Conservation (phyloP, 2,797 vertebrate species). For the Sandelia bainsii region DNA sequence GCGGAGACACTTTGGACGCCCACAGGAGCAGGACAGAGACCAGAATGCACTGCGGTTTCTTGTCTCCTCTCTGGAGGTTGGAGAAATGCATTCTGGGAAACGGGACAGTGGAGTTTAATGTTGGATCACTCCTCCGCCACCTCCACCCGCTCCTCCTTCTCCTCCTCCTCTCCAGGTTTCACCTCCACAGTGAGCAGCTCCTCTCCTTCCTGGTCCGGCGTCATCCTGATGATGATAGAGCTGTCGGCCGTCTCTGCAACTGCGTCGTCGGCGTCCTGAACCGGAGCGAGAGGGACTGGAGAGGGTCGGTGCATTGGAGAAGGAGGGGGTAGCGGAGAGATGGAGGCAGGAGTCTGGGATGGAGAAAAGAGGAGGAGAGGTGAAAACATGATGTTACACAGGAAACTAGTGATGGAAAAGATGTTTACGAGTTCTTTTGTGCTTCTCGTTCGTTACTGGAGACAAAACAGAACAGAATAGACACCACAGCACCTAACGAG, state of each 20-base stretch:
- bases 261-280: slow-evolving; percentile 22
- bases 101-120: background rate
- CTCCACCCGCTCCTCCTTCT: slow-evolving; percentile 1
- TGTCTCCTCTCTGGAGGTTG: background rate
- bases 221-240: slow-evolving; percentile 82
- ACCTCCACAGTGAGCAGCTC: slow-evolving; percentile 87
- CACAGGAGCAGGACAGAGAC: background rate
- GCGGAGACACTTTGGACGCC: too few species aligned
- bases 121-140: slow-evolving; percentile 15
- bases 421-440: too few species aligned
- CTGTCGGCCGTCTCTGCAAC: slow-evolving; percentile 78
- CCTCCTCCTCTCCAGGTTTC: background rate
- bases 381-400: too few species aligned
- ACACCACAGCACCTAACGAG: too few species aligned
- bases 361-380: background rate
- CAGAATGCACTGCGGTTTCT: slow-evolving; percentile 17
- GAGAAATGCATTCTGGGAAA: slow-evolving; percentile 21
- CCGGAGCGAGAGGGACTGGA: slow-evolving; percentile 35
- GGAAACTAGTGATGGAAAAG: too few species aligned
- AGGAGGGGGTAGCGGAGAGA: slow-evolving; percentile 66
- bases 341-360: slow-evolving; percentile 34
- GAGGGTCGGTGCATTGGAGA: slow-evolving; percentile 82
- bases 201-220: slow-evolving; percentile 74
- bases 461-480: too few species aligned
- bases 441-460: too few species aligned